Conservation (phyloP, 2,888 invertebrate genomes). For the Ennomos fuscantarius region DNA sequence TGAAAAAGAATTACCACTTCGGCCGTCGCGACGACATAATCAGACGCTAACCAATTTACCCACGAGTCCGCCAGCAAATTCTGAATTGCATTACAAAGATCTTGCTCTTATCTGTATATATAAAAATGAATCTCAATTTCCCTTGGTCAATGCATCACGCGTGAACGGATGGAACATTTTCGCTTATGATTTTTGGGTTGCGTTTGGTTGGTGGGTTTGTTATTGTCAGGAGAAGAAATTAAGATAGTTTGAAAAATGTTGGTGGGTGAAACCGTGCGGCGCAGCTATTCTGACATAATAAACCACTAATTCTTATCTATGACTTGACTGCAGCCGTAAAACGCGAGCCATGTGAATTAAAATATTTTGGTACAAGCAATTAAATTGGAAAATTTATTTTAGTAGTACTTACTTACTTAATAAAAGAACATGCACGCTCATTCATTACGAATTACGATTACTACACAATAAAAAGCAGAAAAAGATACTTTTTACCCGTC, state of each 20-base stretch:
- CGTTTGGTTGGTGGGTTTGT: no score
- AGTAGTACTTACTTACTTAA: neutral
- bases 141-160: no score
- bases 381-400: neutral
- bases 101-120: slow-evolving; percentile 9
- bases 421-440: no score
- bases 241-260: no score
- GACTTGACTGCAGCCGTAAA: neutral
- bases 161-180: no score
- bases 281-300: slow-evolving; percentile 12
- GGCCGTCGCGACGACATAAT: neutral
- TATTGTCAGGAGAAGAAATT: no score
- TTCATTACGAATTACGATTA: no score
- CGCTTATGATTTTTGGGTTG: no score
- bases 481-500: neutral
- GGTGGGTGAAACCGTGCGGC: no score
- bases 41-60: neutral
- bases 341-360: slow-evolving; percentile 13
- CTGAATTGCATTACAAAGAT: slow-evolving; percentile 1
- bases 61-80: neutral
- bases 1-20: slow-evolving; percentile 16
- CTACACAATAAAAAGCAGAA: neutral
- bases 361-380: neutral
- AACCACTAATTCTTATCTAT: slow-evolving; percentile 16
- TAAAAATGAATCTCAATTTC: no score